Percentiles rank a stretch among this genome's conserved stretches.
phyloP scores from a whole-genome alignment of 2,797 vertebrate species.

The Tragopan temminckii region DNA sequence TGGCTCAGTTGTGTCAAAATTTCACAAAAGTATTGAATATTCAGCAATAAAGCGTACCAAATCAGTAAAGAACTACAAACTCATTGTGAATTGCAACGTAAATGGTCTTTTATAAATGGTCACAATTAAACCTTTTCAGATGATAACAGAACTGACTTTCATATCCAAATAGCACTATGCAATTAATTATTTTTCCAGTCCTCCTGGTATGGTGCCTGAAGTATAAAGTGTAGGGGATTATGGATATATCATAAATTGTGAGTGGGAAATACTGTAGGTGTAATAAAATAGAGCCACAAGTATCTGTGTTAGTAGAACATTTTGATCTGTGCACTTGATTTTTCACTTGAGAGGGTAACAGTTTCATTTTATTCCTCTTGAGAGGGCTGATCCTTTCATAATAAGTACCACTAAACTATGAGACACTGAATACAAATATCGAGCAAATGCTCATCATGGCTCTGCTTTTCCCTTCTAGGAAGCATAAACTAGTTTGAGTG shows the following conservation, averaged over 20 bases:
- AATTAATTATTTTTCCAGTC: not conserved
- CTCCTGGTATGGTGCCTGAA: not conserved
- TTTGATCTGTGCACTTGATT: slow-evolving; percentile 22
- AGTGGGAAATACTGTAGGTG: not conserved
- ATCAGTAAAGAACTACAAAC: not conserved
- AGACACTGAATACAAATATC: not conserved
- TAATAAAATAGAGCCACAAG: not conserved
- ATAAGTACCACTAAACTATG: not conserved
- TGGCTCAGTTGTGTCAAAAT: not conserved
- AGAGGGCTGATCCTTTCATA: not conserved
- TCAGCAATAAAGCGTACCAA: not conserved
- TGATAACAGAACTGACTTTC: not conserved
- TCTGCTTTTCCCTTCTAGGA: not conserved
- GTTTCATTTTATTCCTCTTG: not conserved
- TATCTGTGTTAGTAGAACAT: not conserved
- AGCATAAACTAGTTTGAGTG: not conserved
- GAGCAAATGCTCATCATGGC: not conserved
- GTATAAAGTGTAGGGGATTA: not conserved
- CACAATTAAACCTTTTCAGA: not conserved
- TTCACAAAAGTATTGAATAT: not conserved
- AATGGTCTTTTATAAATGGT: not conserved
- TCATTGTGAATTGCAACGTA: not conserved
- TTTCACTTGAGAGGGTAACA: slow-evolving; percentile 20
- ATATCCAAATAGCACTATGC: not conserved
- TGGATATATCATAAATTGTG: not conserved